phyloP scores from a whole-genome alignment of 2,113 vertebrate species.

The Paraplagusia blochii region DNA sequence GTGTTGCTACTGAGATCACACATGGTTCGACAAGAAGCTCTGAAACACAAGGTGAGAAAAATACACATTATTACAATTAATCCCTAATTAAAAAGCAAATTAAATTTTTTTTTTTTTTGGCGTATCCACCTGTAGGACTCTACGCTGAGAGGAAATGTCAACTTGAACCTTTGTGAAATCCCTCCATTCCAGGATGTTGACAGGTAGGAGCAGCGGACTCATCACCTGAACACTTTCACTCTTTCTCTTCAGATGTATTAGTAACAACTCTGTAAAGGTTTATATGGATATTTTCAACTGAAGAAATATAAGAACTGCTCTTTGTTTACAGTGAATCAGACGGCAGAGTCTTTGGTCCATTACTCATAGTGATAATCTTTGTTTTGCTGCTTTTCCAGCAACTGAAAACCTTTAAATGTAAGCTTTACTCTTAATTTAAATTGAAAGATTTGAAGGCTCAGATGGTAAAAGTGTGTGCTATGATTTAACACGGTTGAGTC shows the following conservation, averaged over 20 bases:
- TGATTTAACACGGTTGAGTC: no score
- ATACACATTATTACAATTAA: neutral
- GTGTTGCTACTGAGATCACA: conserved; percentile 93
- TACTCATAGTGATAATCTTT: no score
- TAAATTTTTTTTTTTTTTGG: neutral
- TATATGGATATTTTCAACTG: neutral
- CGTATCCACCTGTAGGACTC: conserved; percentile 49
- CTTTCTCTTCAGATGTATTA: no score
- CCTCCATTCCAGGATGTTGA: conserved; percentile 43
- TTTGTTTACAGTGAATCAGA: no score
- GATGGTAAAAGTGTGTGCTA: no score
- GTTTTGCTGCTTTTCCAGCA: no score
- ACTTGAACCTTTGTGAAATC: conserved; percentile 49
- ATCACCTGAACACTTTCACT: neutral
- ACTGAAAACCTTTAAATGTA: no score
- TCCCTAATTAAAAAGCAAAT: neutral
- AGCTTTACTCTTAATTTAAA: no score
- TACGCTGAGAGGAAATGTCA: conserved; percentile 51
- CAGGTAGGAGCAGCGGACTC: conserved; percentile 32
- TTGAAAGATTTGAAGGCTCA: no score
- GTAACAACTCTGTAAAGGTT: no score
- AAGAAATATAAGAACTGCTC: no score
- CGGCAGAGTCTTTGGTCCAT: no score
- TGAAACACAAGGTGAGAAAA: conserved; percentile 84
- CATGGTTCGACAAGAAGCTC: conserved; percentile 89